Percentiles rank a stretch among this genome's conserved stretches.
phyloP scores from a whole-genome alignment of 1,140 invertebrate species.

The Penaeus chinensis region DNA sequence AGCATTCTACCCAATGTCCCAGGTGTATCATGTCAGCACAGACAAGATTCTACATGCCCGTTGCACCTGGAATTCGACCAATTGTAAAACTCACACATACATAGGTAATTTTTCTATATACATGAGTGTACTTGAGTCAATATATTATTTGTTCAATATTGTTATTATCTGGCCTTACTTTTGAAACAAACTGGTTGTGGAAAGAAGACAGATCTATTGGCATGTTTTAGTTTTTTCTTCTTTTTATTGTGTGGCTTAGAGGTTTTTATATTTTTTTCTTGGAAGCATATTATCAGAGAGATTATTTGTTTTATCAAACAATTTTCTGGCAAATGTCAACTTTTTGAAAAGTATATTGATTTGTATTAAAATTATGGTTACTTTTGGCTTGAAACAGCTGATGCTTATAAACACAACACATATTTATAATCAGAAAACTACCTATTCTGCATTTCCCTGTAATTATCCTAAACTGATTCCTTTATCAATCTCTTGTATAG shows the following conservation, averaged over 20 bases:
- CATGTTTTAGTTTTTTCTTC: not conserved
- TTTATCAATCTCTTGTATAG: constrained; percentile 63
- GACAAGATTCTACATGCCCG: constrained; percentile 67
- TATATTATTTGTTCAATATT: not conserved
- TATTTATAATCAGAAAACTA: no score
- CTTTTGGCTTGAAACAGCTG: no score
- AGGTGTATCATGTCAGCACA: constrained; percentile 64
- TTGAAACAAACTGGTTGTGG: not conserved
- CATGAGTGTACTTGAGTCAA: not conserved
- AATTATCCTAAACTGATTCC: no score
- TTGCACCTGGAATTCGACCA: constrained; percentile 68
- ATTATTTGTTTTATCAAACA: no score
- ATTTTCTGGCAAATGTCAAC: no score
- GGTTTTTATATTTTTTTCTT: not conserved
- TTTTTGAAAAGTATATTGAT: no score
- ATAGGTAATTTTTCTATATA: constrained; percentile 65
- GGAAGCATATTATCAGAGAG: not conserved
- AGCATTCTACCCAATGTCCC: constrained; percentile 69
- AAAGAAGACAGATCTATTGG: not conserved
- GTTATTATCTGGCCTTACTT: not conserved
- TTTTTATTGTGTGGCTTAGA: not conserved
- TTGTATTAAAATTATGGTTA: no score
- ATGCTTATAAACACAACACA: no score
- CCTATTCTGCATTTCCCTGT: no score
- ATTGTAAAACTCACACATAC: constrained; percentile 62